Evolutionary conservation across 64 coral and sea anemone species (phyloP).

Genomic region (Actinia equina): DNA sequence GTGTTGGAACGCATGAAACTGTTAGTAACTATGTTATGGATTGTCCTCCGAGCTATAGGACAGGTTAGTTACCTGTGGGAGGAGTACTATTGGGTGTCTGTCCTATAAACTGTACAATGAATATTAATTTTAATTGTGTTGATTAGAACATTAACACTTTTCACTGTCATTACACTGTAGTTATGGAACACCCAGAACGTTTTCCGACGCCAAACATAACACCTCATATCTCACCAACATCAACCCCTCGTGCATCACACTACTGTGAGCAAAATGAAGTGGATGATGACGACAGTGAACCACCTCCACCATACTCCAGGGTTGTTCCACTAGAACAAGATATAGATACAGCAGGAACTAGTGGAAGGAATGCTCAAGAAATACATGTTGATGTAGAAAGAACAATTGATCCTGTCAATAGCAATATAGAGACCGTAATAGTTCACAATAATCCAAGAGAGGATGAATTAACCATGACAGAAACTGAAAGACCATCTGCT

Average conservation of each 20-base stretch:
- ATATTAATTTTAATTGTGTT: too few species aligned
- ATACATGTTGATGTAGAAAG: neutral
- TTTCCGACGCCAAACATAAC: neutral
- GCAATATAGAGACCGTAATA: neutral
- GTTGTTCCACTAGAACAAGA: neutral
- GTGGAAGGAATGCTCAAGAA: neutral
- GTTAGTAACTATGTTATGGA: constrained; percentile 49
- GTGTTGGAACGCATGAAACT: constrained; percentile 57
- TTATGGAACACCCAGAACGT: constrained; percentile 5
- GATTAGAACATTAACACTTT: neutral
- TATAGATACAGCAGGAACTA: neutral
- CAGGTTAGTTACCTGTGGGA: constrained; percentile 36
- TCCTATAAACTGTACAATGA: too few species aligned
- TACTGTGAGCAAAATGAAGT: neutral
- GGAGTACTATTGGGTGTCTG: neutral
- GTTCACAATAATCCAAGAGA: neutral
- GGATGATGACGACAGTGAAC: neutral
- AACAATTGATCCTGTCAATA: neutral
- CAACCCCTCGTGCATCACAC: neutral
- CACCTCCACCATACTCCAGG: neutral
- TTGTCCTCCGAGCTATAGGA: constrained; percentile 71
- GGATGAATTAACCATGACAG: neutral
- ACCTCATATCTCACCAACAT: neutral
- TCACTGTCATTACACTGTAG: neutral
- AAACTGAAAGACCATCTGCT: neutral